Conservation (phyloP, 2,113 vertebrate species). For the Platichthys stellatus region DNA sequence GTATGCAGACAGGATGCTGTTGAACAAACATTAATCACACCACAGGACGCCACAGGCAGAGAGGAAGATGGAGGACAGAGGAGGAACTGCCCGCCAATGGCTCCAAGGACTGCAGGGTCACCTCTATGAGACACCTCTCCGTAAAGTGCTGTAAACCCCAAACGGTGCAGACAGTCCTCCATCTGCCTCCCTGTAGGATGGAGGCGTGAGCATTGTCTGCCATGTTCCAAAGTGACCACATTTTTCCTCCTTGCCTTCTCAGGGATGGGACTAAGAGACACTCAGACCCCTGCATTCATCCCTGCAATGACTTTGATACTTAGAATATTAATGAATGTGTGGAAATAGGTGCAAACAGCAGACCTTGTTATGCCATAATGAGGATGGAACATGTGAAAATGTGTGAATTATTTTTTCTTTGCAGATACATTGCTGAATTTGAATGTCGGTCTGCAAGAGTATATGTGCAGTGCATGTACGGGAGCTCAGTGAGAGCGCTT, state of each 20-base stretch:
- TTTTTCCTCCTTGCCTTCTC: constrained; percentile 7
- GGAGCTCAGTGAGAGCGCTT: constrained; percentile 58
- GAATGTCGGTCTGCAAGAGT: constrained; percentile 47
- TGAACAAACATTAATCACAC: constrained; percentile 79
- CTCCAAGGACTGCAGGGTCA: constrained; percentile 74
- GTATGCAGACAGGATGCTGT: constrained; percentile 70
- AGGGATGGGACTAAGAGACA: constrained; percentile 9
- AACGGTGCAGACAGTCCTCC: constrained; percentile 45
- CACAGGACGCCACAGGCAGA: constrained; percentile 58
- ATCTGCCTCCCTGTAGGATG: constrained; percentile 37
- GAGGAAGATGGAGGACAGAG: constrained; percentile 60
- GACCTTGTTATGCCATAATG: constrained; percentile 16
- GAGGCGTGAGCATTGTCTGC: constrained; percentile 11
- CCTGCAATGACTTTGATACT: constrained; percentile 9
- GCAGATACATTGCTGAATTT: constrained; percentile 43
- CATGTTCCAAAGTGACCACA: constrained; percentile 7
- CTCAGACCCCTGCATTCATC: constrained; percentile 4
- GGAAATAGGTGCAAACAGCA: constrained; percentile 11
- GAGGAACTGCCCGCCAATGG: constrained; percentile 50
- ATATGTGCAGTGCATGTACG: constrained; percentile 47
- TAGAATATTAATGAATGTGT: constrained; percentile 30
- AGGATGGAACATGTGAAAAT: constrained; percentile 46
- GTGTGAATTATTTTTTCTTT: constrained; percentile 42
- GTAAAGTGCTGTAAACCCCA: constrained; percentile 36
- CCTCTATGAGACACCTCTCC: constrained; percentile 56